Conservation (phyloP, 2,113 vertebrate species). For the Rhegmatorhina hoffmannsi region DNA sequence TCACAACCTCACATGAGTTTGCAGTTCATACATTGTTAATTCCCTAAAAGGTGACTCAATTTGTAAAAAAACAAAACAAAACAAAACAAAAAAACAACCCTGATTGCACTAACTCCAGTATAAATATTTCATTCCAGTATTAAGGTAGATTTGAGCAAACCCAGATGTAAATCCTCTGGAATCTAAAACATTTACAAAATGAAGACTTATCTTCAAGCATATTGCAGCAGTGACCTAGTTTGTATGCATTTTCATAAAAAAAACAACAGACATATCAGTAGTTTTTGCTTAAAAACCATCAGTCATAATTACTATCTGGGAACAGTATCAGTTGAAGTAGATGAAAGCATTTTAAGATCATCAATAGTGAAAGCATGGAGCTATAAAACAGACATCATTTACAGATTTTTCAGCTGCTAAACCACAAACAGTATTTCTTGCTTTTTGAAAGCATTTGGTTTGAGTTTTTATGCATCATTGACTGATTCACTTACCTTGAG, state of each 20-base stretch:
- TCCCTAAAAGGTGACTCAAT: neutral
- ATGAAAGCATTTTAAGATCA: conserved; percentile 8
- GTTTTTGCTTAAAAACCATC: neutral
- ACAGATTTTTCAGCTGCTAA: conserved; percentile 11
- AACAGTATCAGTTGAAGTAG: neutral
- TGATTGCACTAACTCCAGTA: neutral
- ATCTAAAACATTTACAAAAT: neutral
- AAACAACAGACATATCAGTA: neutral
- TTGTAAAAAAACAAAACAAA: neutral
- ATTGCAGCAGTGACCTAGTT: neutral
- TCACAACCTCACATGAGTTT: neutral
- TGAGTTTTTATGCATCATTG: neutral
- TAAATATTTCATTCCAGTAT: neutral
- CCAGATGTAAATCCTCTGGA: neutral
- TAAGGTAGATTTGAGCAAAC: neutral
- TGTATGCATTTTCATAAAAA: neutral
- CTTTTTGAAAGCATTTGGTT: neutral
- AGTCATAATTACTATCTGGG: conserved; percentile 5
- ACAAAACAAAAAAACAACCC: neutral
- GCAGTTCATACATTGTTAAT: neutral
- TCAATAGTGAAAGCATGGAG: neutral
- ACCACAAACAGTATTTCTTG: neutral
- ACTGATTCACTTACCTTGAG: neutral
- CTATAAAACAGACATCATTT: neutral
- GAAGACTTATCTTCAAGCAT: neutral